Base-by-base conservation (phyloP, 2,113 vertebrate genomes). In the Suncus etruscus region DNA sequence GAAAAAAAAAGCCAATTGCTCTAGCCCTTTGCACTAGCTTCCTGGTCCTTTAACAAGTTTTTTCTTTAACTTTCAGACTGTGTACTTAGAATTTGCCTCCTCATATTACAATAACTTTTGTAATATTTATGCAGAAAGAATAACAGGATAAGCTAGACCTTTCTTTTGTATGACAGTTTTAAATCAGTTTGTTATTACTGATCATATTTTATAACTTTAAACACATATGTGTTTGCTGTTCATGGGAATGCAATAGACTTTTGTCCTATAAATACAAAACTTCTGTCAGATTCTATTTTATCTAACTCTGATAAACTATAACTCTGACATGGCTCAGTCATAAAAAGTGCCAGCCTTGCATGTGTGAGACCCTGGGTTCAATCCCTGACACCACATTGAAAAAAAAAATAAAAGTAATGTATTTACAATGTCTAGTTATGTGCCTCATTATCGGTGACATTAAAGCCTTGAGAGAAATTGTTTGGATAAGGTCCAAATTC, bases 401-500 rank as follows among this genome's bases (percentile, higher is more conserved):
- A 22, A 61, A 58, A 61, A 22, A 16, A 61, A 47, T 15, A 73
- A 69, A 90, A 72, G 66, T n/a, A 51, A 58, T 48, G 10, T 47
- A 39, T 82, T 87, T 51, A 20, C 54, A 72, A 54, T 58, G 83
- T 84, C 45, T 69, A 84, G 81, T 74, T 29, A 18, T 20, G 14
- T 58, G 18, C 66, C 32, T 58, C 9, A 3, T 70, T 61, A 73
- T 68, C 45, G 15, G 15, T 50, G n/a, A 66, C 27, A 50, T 50
- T 81, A 25, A 45, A 32, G 72, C 65, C 0, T 27, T 65, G 73
- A 89, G 63, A 76, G 61, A 78, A 76, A 73, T 58, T 73, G 22
- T 74, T 94, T 91, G 74, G 54, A 89, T n/a, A 63, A 66, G 51
- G 48, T 65, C 20, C 45, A 69, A 16, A 58, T 61, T 74, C 14